These are phyloP conservation scores for Athene noctua DNA, from an alignment of 2,113 vertebrate species.

Conservation along the genomic window DNA sequence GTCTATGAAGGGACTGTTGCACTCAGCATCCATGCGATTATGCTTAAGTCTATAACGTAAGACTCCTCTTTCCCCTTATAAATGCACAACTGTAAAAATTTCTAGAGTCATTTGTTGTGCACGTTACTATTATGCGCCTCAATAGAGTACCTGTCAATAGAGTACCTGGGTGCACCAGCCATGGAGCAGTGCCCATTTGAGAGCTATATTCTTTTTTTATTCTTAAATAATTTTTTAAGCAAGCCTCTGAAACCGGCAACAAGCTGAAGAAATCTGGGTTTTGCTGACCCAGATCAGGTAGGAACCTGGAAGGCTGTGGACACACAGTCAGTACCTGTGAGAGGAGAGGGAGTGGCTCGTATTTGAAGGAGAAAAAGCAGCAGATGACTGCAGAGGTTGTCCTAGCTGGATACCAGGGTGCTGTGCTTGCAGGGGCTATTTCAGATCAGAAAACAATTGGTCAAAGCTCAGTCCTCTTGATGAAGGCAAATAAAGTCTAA, in stretches of 20 bases:
- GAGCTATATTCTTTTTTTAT: background rate
- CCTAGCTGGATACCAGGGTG: background rate
- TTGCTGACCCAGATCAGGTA: background rate
- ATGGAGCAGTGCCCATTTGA: fast-evolving
- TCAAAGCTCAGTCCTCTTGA: background rate
- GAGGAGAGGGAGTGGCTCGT: background rate
- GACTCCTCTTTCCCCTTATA: background rate
- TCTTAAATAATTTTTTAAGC: background rate
- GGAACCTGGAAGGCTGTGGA: background rate
- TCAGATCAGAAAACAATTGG: background rate
- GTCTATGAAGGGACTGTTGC: background rate
- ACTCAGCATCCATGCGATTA: background rate
- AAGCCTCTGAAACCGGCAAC: background rate
- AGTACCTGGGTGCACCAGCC: background rate
- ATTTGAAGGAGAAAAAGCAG: background rate
- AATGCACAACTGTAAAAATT: background rate
- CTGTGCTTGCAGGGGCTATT: background rate
- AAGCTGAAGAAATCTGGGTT: background rate
- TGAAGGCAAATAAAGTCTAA: background rate
- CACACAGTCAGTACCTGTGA: fast-evolving
- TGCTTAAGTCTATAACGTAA: background rate
- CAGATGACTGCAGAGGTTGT: fast-evolving
- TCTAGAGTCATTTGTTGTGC: background rate
- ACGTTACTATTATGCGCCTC: fast-evolving
- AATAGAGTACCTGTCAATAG: background rate